Base-by-base conservation (phyloP, 1,140 invertebrate species). In the Cotesia chilonis region DNA sequence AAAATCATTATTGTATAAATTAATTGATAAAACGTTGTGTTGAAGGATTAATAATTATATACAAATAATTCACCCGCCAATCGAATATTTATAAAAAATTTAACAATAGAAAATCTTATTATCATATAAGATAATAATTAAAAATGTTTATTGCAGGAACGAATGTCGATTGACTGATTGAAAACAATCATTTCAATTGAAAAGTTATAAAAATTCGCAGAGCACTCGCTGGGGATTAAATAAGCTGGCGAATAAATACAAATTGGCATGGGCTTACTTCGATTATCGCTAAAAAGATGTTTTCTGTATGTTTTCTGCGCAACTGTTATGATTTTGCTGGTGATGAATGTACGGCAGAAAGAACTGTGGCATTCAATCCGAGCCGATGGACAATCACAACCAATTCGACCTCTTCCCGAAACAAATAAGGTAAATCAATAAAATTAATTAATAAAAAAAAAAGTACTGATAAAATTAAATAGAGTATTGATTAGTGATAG, bases 281-380 rank as follows among this genome's bases (percentile, higher is more conserved):
- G 88, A 75, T 79, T 88, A 60, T 88, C 88, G 38, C 74, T 89
- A 51, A 88, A 87, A 68, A 83, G 85, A 79, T 86, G 86, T 65
- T 85, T 88, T 76, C 81, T 89, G 73, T 88, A 88, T 81, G 79
- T 86, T 52, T 79, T 85, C 68, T 88, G 83, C 65, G 76, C 85
- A 37, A 86, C 84, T 65, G 84, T 84, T 17, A 82, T 83, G 76
- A 77, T 88, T 17, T 77, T 89, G 20, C 80, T 89, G 54, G 75
- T 87, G 66, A 76, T 88, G 57, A 88, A 88, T 65, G 80, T 88
- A 0, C 82, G 86, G 12, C 85, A 88, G 64, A 83, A 81, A 72
- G 85, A 86, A 47, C 80, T 86, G 70, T 87, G 85, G 85, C 82
- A 83, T 67, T 71, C 75, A 20, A 79, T 79, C 75, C 79, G 78